A percentile compares a stretch with the other conserved stretches of the same genome.
Evolutionary conservation across 2,797 vertebrate genomes (phyloP).

Genomic region (Ispidina picta): DNA sequence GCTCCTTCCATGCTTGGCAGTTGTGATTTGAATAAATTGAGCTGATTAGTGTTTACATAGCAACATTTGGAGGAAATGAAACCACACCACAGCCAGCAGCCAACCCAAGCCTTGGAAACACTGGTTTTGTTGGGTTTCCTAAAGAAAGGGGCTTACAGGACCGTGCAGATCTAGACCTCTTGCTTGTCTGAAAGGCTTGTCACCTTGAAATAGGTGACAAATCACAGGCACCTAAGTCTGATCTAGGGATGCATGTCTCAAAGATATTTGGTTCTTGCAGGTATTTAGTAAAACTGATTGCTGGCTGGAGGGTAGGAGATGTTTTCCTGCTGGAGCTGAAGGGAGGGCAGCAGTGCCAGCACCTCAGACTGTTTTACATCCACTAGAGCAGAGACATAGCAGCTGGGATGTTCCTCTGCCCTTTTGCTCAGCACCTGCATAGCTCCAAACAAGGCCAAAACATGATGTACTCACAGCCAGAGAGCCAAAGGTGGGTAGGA

Average conservation of each 20-base stretch:
- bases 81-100: not conserved
- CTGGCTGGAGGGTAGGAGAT: not conserved
- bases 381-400: not conserved
- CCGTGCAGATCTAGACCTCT: not conserved
- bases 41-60: slow-evolving; percentile 54
- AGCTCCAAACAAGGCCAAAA: not conserved
- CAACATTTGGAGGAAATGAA: slow-evolving; percentile 30
- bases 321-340: not conserved
- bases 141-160: not conserved
- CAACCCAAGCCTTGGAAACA: not conserved
- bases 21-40: slow-evolving; percentile 50
- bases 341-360: not conserved
- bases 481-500: not conserved
- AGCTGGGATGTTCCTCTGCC: not conserved
- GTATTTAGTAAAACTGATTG: not conserved
- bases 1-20: not conserved
- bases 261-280: not conserved
- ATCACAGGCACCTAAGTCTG: accelerated
- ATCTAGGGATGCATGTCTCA: not conserved
- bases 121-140: not conserved
- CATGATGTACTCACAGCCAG: not conserved
- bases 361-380: not conserved
- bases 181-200: not conserved
- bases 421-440: not conserved
- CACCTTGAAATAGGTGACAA: not conserved